These are phyloP conservation scores for Augiades crinisus DNA, from an alignment of 2,888 invertebrate species.

Conservation along the genomic window DNA sequence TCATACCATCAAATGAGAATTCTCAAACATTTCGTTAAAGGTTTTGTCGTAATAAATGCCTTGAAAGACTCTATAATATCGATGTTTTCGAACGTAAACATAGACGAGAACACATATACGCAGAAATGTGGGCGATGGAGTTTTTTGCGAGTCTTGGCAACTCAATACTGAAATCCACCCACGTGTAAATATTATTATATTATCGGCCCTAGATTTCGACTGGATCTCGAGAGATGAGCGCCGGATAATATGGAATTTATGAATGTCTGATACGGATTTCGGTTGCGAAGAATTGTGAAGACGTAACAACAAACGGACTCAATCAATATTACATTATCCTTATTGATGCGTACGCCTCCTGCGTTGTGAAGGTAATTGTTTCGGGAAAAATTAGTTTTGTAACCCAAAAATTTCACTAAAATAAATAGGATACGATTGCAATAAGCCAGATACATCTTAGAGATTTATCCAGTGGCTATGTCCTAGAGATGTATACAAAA, in stretches of 20 bases:
- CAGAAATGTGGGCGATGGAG: not conserved
- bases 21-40: no score
- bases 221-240: slow-evolving; percentile 19
- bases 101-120: slow-evolving; percentile 4
- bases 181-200: slow-evolving; percentile 22
- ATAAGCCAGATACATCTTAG: no score
- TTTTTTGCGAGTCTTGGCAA: slow-evolving; percentile 12
- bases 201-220: slow-evolving; percentile 20
- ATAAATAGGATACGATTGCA: not conserved
- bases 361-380: not conserved
- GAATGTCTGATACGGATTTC: slow-evolving; percentile 19
- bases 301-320: slow-evolving; percentile 17
- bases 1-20: no score
- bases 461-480: no score
- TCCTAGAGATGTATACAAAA: no score
- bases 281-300: slow-evolving; percentile 8
- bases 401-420: not conserved
- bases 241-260: slow-evolving; percentile 22
- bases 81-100: not conserved
- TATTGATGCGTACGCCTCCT: slow-evolving; percentile 12
- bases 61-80: no score
- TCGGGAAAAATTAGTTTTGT: not conserved
- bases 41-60: no score
- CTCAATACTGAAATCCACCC: slow-evolving; percentile 11
- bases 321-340: slow-evolving; percentile 25